Conservation (phyloP, 1,140 invertebrate genomes). For the Brachionus angularis region DNA sequence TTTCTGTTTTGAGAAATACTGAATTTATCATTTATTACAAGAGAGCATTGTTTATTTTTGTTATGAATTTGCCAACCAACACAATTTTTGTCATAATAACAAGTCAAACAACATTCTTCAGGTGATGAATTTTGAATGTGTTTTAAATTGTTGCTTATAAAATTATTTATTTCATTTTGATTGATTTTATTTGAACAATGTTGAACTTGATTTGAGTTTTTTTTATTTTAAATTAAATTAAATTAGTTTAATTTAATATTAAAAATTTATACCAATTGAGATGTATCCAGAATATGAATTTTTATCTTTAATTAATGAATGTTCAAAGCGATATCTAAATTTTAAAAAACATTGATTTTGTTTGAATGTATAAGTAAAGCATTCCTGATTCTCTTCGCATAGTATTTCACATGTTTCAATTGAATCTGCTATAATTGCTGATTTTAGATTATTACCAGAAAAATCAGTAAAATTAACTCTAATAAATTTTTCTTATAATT, state of each 20-base stretch:
- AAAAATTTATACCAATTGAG: neutral
- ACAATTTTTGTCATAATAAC: conserved; percentile 4
- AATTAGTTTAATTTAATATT: neutral
- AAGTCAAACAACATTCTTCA: conserved; percentile 16
- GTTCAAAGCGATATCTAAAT: conserved; percentile 3
- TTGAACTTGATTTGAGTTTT: neutral
- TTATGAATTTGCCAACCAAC: neutral
- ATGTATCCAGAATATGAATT: neutral
- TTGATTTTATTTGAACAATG: neutral
- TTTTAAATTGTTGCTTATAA: neutral
- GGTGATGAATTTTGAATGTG: neutral
- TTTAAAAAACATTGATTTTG: neutral
- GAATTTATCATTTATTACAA: neutral
- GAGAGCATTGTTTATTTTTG: neutral
- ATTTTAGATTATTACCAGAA: conserved; percentile 6
- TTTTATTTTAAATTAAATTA: neutral
- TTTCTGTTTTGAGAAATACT: neutral
- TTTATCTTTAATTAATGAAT: neutral
- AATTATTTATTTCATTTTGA: neutral
- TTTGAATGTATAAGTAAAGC: conserved; percentile 1
- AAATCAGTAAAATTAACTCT: neutral
- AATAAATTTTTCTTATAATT: neutral
- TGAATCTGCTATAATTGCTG: neutral
- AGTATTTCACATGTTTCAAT: neutral
- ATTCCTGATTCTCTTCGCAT: neutral